Conservation (phyloP, 1,140 invertebrate species). For the Protaetia brevitarsis region DNA sequence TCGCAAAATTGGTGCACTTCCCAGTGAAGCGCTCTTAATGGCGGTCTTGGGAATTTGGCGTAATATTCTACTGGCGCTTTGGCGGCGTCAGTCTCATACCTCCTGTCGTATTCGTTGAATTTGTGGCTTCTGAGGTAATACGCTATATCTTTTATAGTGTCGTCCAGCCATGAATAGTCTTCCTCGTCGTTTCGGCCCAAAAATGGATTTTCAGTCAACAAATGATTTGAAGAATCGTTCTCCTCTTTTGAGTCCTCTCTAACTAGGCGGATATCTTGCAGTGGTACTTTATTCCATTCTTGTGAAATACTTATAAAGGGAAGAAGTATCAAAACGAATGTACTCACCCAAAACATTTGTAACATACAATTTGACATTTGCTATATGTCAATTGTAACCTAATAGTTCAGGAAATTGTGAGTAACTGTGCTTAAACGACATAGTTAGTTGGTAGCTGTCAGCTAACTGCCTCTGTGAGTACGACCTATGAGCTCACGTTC, state of each 20-base stretch:
- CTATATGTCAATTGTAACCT: too few species aligned
- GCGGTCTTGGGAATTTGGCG: slow-evolving; percentile 54
- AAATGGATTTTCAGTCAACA: slow-evolving; percentile 21
- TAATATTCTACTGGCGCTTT: slow-evolving; percentile 45
- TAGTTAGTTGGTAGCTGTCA: too few species aligned
- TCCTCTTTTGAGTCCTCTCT: not conserved
- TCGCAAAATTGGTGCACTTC: slow-evolving; percentile 59
- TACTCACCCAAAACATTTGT: not conserved
- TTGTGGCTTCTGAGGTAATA: slow-evolving; percentile 61
- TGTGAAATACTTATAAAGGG: not conserved
- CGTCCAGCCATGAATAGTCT: slow-evolving; percentile 28
- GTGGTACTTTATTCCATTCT: not conserved
- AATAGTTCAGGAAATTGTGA: too few species aligned
- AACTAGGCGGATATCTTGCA: slow-evolving; percentile 5
- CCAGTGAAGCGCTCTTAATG: slow-evolving; percentile 58
- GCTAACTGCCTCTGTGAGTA: too few species aligned
- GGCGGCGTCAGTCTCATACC: slow-evolving; percentile 45
- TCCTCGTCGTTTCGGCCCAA: not conserved
- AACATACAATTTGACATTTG: not conserved
- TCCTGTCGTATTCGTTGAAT: slow-evolving; percentile 61
- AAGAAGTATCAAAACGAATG: not conserved
- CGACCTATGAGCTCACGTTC: too few species aligned
- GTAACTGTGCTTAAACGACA: too few species aligned
- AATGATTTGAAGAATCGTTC: not conserved
- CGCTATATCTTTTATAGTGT: slow-evolving; percentile 54